phyloP scores from a whole-genome alignment of 2,797 vertebrate genomes.

The Enteromius viviparus region DNA sequence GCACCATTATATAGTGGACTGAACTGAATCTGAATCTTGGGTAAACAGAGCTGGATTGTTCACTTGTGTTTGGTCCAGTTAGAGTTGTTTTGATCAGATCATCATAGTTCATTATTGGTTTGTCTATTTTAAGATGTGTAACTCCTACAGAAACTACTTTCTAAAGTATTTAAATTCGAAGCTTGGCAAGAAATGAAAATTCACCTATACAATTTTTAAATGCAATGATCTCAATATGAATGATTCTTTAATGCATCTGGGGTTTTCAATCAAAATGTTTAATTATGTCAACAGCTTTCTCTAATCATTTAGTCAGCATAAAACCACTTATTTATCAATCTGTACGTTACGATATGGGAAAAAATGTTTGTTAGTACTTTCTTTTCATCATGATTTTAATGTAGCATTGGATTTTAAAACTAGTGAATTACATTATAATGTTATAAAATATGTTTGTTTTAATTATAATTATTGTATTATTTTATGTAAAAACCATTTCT shows the following conservation, averaged over 20 bases:
- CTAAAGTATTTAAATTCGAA: not conserved
- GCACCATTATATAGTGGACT: not conserved
- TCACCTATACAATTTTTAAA: not conserved
- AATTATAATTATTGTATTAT: not conserved
- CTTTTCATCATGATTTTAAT: not conserved
- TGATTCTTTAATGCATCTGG: not conserved
- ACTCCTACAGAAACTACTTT: not conserved
- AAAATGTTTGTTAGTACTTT: not conserved
- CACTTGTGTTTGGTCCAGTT: not conserved
- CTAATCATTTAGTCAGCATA: not conserved
- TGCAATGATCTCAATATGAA: not conserved
- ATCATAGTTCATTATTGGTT: not conserved
- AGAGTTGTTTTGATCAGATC: constrained; percentile 8
- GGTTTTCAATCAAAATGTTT: no score
- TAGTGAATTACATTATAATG: not conserved
- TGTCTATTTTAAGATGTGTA: not conserved
- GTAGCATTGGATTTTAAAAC: not conserved
- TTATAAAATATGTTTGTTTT: no score
- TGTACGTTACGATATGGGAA: not conserved
- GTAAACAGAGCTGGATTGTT: constrained; percentile 31
- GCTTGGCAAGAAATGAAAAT: not conserved
- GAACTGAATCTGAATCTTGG: not conserved
- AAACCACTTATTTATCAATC: not conserved
- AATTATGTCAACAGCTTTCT: not conserved
- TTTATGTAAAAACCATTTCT: not conserved